These are phyloP conservation scores for Montipora efflorescens DNA, from an alignment of 64 coral and sea anemone species.

Conservation along the genomic window DNA sequence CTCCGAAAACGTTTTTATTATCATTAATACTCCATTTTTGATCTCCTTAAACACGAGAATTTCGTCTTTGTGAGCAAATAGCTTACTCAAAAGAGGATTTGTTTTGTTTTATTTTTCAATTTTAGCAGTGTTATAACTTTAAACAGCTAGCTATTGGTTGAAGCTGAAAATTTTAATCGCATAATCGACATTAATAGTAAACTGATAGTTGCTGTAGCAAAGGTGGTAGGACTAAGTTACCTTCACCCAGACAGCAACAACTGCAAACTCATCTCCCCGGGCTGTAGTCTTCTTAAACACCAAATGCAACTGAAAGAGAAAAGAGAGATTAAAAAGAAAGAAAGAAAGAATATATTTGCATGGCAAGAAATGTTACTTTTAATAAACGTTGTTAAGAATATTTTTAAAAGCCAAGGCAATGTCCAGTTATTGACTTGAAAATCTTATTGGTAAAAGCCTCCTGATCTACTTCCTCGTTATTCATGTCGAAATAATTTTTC, in stretches of 20 bases:
- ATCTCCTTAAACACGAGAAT: background rate
- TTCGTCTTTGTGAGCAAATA: background rate
- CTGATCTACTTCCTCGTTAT: background rate
- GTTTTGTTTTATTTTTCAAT: background rate
- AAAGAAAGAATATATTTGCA: too few species aligned
- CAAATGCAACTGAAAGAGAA: conserved; percentile 13
- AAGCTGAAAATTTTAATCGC: background rate
- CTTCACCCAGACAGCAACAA: conserved; percentile 26
- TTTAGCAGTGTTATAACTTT: background rate
- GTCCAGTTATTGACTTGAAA: background rate
- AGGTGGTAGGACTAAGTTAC: background rate
- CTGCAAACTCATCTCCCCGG: background rate
- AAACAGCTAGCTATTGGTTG: background rate
- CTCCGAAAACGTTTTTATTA: background rate
- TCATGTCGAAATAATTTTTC: background rate
- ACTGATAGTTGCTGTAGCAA: background rate
- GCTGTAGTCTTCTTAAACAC: conserved; percentile 2
- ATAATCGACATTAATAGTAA: background rate
- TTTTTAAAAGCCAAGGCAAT: background rate
- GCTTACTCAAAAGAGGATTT: background rate
- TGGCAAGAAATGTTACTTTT: background rate
- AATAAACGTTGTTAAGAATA: background rate
- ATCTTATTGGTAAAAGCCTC: background rate
- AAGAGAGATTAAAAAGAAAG: background rate
- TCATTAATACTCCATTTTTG: background rate